Evolutionary conservation across 1,140 invertebrate genomes (phyloP), one percentile per base, ranked within the genome.

Genomic region (Pentalonia nigronervosa): DNA sequence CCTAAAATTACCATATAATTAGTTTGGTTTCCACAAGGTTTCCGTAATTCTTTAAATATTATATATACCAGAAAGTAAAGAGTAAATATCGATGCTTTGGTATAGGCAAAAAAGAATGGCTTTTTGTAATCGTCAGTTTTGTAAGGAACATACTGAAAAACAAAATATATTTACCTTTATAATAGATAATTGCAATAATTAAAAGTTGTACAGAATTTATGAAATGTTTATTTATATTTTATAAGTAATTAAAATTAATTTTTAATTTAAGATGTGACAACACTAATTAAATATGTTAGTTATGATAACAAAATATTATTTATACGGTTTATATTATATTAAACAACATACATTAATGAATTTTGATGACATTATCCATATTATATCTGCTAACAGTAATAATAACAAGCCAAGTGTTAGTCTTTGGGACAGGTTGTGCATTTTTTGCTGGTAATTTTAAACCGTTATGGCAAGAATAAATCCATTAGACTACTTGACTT

Each of bases 1-100:
- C n/a, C 90, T 91, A 76, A 47, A 47, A 83, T 48, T 93, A 93
- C 91, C 91, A 93, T 93, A 67, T 93, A 93, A 84, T 86, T 93
- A 45, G n/a, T 93, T 93, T 93, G 91, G 34, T 92, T 93, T 86
- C 48, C 48, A 45, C 91, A 93, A 86, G 91, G 36, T 8, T 93
- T 93, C 21, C 91, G 47, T 34, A 93, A 56, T 93, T 93, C 91
- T 30, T 93, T 93, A 93, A 56, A 93, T 56, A 93, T 84, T 17
- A 93, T 83, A 86, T 93, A 93, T 4, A 93, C 14, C 81, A 93
- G 1, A 84, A 93, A 93, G 47, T 93, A 93, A 17, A 93, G 53
- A 84, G 91, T 93, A 86, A 93, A 93, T 50, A 93, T 86, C 0
- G 91, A 93, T 45, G 91, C 91, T 93, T 93, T 93, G 34, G 91